Conservation (phyloP, 2,113 vertebrate species). For the Naja naja region DNA sequence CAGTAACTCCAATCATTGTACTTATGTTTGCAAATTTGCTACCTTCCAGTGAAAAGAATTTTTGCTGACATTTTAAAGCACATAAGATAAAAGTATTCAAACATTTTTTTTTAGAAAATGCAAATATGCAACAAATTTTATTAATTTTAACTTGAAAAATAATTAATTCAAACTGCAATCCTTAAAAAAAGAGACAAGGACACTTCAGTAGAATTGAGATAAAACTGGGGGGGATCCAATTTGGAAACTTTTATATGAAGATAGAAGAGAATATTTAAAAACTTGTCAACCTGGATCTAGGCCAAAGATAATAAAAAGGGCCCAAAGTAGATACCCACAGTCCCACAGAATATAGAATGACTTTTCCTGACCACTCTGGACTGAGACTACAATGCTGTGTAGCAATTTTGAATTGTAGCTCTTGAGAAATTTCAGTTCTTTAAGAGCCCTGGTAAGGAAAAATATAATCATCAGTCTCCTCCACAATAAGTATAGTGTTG, state of each 20-base stretch:
- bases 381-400: background rate
- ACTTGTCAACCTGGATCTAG: background rate
- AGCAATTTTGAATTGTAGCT: background rate
- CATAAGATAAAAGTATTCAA: background rate
- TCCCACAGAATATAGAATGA: background rate
- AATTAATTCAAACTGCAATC: background rate
- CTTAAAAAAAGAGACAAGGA: background rate
- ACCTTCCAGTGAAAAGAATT: background rate
- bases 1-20: background rate
- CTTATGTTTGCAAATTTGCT: background rate
- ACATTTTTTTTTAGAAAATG: background rate
- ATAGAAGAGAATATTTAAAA: background rate
- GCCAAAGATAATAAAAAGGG: background rate
- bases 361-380: background rate
- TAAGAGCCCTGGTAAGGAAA: background rate
- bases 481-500: background rate
- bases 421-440: background rate
- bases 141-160: background rate
- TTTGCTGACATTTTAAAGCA: background rate
- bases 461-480: background rate
- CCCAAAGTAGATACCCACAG: background rate
- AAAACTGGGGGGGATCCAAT: background rate
- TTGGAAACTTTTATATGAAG: background rate
- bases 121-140: background rate
- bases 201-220: background rate